Conservation (phyloP, 2,797 vertebrate species). For the Taeniopygia guttata region DNA sequence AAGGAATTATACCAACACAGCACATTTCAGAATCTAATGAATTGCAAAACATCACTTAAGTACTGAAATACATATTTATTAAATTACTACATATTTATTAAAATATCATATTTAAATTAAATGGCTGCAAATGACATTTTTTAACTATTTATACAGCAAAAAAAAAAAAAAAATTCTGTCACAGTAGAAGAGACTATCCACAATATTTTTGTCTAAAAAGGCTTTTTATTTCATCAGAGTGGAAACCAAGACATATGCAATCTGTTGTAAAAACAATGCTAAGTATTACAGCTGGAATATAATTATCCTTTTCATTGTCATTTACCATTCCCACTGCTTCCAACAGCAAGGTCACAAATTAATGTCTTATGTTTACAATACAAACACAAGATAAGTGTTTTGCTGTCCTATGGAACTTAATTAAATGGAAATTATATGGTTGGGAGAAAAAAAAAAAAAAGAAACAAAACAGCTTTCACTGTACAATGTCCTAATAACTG, state of each 20-base stretch:
- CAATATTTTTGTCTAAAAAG: background rate
- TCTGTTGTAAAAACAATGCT: background rate
- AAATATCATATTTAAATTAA: background rate
- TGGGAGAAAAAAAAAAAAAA: background rate
- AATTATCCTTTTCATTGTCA: background rate
- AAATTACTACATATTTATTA: background rate
- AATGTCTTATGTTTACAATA: background rate
- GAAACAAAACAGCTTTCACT: background rate
- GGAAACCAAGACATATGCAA: background rate
- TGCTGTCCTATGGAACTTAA: background rate
- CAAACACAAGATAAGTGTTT: background rate
- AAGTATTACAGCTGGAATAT: background rate
- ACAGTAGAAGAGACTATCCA: background rate
- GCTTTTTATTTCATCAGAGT: background rate
- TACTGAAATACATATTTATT: background rate
- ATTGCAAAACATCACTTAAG: background rate
- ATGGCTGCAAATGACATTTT: background rate
- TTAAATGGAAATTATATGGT: background rate
- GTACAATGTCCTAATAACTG: background rate
- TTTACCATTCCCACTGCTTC: background rate
- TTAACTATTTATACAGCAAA: background rate
- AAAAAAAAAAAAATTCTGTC: background rate
- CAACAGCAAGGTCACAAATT: background rate
- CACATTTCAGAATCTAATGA: background rate
- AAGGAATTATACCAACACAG: background rate